Base-by-base conservation (phyloP, 2,797 vertebrate species). In the Sebastes iracundus region DNA sequence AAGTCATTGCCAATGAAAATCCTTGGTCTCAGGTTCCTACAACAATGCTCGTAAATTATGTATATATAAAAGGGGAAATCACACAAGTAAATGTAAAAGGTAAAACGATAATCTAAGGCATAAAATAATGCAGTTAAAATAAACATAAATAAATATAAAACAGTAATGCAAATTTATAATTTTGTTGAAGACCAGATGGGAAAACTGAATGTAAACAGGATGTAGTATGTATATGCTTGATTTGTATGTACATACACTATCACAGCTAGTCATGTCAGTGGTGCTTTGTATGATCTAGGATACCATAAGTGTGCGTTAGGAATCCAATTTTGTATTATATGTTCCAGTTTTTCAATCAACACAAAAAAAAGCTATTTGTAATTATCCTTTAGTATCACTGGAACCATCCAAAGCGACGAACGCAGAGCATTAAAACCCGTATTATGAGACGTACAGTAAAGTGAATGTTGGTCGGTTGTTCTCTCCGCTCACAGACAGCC, bases 401-500 rank as follows among this genome's bases (percentile, higher is more conserved):
- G 12, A 32, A 27, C 3, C 53, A 65, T 75, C 67, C 60, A 58
- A 60, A 81, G 77, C 33, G 64, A 59, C 9, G 35, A 62, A 67
- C 60, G 75, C 30, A 6, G 61, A 80, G 77, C 61, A 75, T 78
- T 80, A 75, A 88, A 88, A 79, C 82, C 52, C 62, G 76, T 70
- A 52, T 67, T 69, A 23, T 74, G 76, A 85, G 76, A 71, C 59
- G 23, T 18, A 28, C 59, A 53, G 55, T 67, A 12, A 63, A 73
- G 58, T 18, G 20, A 69, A 32, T 78, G 83, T 79, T 87, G 86
- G 82, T 72, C 60, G 92, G 85, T 85, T 90, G 90, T 87, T 93
- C 94, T 89, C 93, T 92, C 79, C 75, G 59, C 67, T 60, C 83
- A 35, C 81, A 88, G 82, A 81, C 89, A 81, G 90, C 86, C 90